Evolutionary conservation across 2,797 vertebrate species (phyloP).

Genomic region (Threskiornis aethiopicus): DNA sequence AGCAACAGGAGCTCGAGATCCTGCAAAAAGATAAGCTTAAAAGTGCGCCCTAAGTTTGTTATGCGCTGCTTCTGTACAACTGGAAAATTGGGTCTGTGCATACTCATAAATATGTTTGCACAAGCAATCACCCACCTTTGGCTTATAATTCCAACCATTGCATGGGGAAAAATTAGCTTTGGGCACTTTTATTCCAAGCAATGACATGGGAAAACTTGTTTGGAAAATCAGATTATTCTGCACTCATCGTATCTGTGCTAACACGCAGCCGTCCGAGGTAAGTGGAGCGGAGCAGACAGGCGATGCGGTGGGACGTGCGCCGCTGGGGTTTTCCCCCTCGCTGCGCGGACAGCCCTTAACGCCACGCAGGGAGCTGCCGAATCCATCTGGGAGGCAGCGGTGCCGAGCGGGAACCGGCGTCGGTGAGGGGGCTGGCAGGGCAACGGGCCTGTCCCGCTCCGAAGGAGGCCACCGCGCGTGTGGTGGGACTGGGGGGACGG

Average conservation of each 20-base stretch:
- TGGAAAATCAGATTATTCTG: neutral
- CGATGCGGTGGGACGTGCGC: neutral
- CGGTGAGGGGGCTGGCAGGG: neutral
- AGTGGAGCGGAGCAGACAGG: neutral
- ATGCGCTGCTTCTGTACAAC: neutral
- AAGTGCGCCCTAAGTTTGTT: neutral
- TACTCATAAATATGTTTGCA: neutral
- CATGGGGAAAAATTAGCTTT: neutral
- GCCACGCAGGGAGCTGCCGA: neutral
- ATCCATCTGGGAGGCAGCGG: neutral
- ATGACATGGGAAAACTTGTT: neutral
- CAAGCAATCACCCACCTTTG: neutral
- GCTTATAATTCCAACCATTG: neutral
- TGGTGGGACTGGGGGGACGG: neutral
- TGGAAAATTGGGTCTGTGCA: neutral
- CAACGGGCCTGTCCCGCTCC: rapidly evolving
- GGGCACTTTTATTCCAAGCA: neutral
- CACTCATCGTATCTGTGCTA: neutral
- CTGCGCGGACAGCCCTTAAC: neutral
- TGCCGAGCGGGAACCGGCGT: neutral
- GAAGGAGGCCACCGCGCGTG: neutral
- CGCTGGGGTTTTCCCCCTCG: neutral
- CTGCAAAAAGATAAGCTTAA: neutral
- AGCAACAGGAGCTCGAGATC: neutral
- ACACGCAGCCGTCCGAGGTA: rapidly evolving